These are phyloP conservation scores for Portevinia maculata DNA, from an alignment of 2,888 invertebrate species.

Conservation along the genomic window DNA sequence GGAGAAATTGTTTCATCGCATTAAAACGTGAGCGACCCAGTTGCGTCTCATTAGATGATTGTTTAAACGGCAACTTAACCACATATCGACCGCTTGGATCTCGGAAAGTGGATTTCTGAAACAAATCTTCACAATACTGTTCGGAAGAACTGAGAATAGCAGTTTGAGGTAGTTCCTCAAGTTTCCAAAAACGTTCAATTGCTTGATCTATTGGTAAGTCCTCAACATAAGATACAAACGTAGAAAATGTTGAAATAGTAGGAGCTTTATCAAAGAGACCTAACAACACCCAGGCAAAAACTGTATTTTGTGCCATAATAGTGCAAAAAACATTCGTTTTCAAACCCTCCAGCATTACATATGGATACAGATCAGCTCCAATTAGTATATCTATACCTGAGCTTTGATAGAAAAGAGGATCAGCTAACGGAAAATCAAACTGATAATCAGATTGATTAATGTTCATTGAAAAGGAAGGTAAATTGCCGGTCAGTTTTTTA, in stretches of 20 bases:
- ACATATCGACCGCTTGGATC: background rate
- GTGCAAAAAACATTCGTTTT: background rate
- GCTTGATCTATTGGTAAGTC: background rate
- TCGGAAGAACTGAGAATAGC: background rate
- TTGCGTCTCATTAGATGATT: too few relatives aligned
- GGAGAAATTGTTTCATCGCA: background rate
- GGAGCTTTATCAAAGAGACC: background rate
- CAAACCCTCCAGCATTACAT: background rate
- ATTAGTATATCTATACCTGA: background rate
- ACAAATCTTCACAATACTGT: background rate
- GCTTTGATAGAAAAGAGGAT: background rate
- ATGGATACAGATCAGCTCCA: background rate
- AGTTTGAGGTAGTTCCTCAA: background rate
- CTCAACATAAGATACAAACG: background rate
- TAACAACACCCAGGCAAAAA: background rate
- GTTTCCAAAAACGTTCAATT: slow-evolving; percentile 2
- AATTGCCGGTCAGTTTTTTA: background rate
- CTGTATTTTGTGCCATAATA: background rate
- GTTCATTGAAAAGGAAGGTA: background rate
- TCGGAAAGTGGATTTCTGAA: background rate
- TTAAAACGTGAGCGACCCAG: background rate
- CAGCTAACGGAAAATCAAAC: slow-evolving; percentile 1
- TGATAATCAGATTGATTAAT: background rate
- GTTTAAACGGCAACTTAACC: too few relatives aligned
- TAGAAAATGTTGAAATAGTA: background rate